phyloP scores from a whole-genome alignment of 1,140 invertebrate genomes.

The Fopius arisanus region DNA sequence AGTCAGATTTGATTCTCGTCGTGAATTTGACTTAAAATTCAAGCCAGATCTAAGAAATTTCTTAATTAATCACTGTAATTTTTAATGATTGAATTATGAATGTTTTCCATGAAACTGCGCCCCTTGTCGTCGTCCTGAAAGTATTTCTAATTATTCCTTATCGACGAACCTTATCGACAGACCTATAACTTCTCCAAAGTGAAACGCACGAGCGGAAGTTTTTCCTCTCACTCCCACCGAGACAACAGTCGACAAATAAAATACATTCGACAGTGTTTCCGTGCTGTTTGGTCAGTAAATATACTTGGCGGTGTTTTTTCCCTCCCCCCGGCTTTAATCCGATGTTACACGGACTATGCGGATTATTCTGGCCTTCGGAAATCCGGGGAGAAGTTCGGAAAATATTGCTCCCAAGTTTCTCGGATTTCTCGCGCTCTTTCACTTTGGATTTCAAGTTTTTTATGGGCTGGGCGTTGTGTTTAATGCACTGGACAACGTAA shows the following conservation, averaged over 20 bases:
- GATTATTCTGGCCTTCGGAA: not conserved
- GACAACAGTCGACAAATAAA: not conserved
- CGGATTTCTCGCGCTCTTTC: not conserved
- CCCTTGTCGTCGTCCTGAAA: no score
- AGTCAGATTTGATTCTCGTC: no score
- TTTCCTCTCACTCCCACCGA: not conserved
- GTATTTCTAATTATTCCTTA: no score
- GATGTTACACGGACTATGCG: not conserved
- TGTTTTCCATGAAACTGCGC: no score
- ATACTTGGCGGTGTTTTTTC: not conserved
- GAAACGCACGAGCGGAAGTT: no score
- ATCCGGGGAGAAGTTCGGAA: not conserved
- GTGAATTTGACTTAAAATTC: no score
- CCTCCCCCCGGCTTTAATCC: not conserved
- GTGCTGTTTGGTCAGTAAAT: not conserved
- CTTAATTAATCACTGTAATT: no score
- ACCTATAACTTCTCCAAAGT: no score
- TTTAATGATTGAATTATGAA: no score
- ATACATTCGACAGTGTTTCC: not conserved
- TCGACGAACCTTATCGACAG: no score
- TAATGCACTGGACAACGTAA: not conserved
- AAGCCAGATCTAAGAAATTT: no score
- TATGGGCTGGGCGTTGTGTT: not conserved
- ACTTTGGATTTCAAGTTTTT: not conserved
- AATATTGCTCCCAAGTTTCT: not conserved